Evolutionary conservation across 2,888 invertebrate genomes (phyloP), one percentile per base, ranked within the genome.

Genomic region (Chaetogeoica ovagalla): DNA sequence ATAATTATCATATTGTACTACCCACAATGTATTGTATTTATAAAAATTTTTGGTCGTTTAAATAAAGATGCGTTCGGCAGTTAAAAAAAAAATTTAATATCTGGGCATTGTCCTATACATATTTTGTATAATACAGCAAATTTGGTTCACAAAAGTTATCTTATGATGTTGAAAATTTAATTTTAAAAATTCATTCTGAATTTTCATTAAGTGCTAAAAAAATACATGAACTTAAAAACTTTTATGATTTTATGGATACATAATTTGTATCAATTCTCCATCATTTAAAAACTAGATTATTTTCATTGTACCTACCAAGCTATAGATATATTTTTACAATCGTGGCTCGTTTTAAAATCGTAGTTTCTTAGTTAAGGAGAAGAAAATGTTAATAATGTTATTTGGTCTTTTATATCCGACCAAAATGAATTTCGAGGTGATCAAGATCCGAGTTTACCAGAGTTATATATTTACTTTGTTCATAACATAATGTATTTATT

Each of bases 151-250:
- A 84, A 82, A 69, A 63, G 15, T 72, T 84, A 60, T 81, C 82
- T 17, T 83, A 76, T 65, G 84, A 84, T 76, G 83, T 84, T 23
- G 84, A 84, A 83, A 84, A 82, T 82, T 81, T 84, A 62, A 68
- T 83, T 60, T 76, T 83, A 17, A 84, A 84, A 82, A 81, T 84
- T 72, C 83, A 81, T 83, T 83, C 82, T 52, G 83, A 84, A 68
- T 83, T 83, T 82, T 83, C 83, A 52, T 83, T 82, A 62, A 82
- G 82, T n/a, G n/a, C n/a, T n/a, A n/a, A n/a, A n/a, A n/a, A n/a
- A n/a, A n/a, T n/a, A n/a, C n/a, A n/a, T n/a, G n/a, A n/a, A n/a
- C n/a, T n/a, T n/a, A n/a, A n/a, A n/a, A n/a, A n/a, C n/a, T n/a
- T n/a, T n/a, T n/a, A n/a, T n/a, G n/a, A n/a, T n/a, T n/a, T n/a